These are phyloP conservation scores for Halictus ligatus DNA, from an alignment of 2,888 invertebrate species.

Conservation along the genomic window DNA sequence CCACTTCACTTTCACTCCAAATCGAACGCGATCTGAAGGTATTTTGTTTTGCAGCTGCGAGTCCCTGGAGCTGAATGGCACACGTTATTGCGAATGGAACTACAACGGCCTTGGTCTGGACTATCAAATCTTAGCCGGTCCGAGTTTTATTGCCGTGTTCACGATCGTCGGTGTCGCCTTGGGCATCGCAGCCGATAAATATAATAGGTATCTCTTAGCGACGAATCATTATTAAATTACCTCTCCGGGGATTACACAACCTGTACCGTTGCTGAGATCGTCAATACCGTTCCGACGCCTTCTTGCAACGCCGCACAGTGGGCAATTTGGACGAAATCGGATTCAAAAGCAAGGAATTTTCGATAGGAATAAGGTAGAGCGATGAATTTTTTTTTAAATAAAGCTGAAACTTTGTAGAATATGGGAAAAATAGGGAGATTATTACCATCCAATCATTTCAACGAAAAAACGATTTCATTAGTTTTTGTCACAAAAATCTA, in stretches of 20 bases:
- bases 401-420: too few relatives aligned
- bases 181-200: constrained; percentile 92
- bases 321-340: too few relatives aligned
- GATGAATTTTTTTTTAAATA: too few relatives aligned
- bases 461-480: too few relatives aligned
- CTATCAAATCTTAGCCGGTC: constrained; percentile 96
- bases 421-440: too few relatives aligned
- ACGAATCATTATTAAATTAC: neutral
- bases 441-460: too few relatives aligned
- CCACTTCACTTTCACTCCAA: constrained; percentile 37
- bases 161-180: constrained; percentile 94
- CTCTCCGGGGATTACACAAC: constrained; percentile 13
- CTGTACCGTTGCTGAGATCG: neutral
- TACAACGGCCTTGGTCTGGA: constrained; percentile 96
- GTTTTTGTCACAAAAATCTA: too few relatives aligned
- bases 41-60: constrained; percentile 86
- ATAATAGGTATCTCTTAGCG: constrained; percentile 82
- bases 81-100: constrained; percentile 94
- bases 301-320: neutral
- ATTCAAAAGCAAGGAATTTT: too few relatives aligned
- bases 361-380: too few relatives aligned
- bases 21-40: constrained; percentile 33
- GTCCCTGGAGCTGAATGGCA: constrained; percentile 89
- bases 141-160: constrained; percentile 96
- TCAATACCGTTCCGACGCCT: neutral